Percentiles rank a stretch among this genome's conserved stretches.
These are phyloP conservation scores for Spicauda simplicius DNA, from an alignment of 2,888 invertebrate genomes.

Conservation along the genomic window DNA sequence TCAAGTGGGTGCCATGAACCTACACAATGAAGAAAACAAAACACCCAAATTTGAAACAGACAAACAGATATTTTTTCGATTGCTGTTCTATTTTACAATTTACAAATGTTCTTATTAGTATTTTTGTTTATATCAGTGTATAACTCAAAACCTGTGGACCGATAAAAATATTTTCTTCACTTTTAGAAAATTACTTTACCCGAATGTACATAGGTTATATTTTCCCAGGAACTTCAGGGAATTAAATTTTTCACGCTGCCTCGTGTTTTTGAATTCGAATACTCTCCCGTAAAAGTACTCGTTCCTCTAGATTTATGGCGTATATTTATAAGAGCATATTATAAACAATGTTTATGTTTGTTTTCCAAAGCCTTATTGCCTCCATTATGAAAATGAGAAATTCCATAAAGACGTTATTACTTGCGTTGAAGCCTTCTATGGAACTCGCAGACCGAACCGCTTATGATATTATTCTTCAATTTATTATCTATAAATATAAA, in stretches of 20 bases:
- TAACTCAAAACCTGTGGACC: no score
- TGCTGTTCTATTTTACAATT: no score
- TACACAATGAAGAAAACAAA: no score
- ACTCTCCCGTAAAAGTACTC: not conserved
- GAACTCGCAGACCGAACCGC: not conserved
- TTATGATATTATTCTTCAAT: not conserved
- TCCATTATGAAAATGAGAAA: constrained; percentile 3
- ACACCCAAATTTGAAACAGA: no score
- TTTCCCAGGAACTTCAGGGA: not conserved
- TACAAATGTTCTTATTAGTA: no score
- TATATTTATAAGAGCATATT: not conserved
- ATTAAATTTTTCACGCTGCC: not conserved
- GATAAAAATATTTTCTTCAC: no score
- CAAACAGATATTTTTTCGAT: no score
- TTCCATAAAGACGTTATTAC: constrained; percentile 4
- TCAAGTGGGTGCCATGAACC: no score
- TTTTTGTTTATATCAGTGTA: no score
- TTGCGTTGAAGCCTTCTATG: not conserved
- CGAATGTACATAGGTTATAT: not conserved
- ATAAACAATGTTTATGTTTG: not conserved
- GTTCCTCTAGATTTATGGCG: not conserved
- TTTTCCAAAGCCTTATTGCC: constrained; percentile 1
- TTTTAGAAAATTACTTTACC: no score
- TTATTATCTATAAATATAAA: constrained; percentile 2
- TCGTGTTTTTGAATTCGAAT: no score